These are phyloP conservation scores for Rhamphomyia laevipes DNA, from an alignment of 2,888 invertebrate genomes.

Conservation along the genomic window DNA sequence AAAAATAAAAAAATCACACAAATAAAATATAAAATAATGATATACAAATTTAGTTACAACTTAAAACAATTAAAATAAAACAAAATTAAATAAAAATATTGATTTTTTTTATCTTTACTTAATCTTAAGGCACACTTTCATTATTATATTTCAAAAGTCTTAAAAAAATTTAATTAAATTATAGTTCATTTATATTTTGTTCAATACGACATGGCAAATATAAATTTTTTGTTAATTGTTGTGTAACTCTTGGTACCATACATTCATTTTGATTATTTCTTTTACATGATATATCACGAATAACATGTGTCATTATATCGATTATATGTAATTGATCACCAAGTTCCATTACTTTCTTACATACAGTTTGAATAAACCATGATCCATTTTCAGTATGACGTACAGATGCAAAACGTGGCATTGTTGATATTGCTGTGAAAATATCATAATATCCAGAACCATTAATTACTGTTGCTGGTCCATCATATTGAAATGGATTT, in stretches of 20 bases:
- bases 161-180: no score
- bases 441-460: slow-evolving; percentile 22
- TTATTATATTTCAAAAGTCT: no score
- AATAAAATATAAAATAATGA: no score
- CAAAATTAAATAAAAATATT: no score
- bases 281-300: slow-evolving; percentile 19
- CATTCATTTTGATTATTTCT: slow-evolving; percentile 22
- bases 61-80: no score
- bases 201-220: slow-evolving; percentile 21
- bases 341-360: slow-evolving; percentile 21
- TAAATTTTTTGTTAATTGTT: slow-evolving; percentile 24
- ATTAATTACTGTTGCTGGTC: background rate
- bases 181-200: no score
- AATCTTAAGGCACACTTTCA: no score
- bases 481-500: no score
- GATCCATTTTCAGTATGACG: slow-evolving; percentile 28
- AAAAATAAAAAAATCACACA: no score
- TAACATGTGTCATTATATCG: slow-evolving; percentile 27
- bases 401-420: slow-evolving; percentile 28
- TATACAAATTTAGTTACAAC: no score
- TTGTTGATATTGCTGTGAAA: slow-evolving; percentile 31
- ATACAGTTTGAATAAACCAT: slow-evolving; percentile 35
- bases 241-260: slow-evolving; percentile 24
- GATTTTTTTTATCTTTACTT: no score
- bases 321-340: slow-evolving; percentile 26